Base-by-base conservation (phyloP, 1,140 invertebrate genomes). In the Holcopasites calliopsidis region DNA sequence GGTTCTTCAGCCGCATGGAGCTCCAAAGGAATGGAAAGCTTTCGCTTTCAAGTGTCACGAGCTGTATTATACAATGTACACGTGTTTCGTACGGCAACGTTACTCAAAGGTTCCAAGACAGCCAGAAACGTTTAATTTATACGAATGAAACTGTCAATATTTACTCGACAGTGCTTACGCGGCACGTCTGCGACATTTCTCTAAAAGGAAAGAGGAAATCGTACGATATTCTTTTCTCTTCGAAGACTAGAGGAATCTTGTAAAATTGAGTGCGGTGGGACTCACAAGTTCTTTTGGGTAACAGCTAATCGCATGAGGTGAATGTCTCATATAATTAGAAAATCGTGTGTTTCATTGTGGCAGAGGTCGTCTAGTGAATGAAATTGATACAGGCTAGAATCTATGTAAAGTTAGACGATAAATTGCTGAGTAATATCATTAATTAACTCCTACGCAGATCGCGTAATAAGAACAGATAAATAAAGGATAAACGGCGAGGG, bases 11-110 rank as follows among this genome's bases (percentile, higher is more conserved):
- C n/a, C 35, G 31, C 11, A n/a, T 26, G 11, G 21, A 64, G 10
- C 26, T n/a, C 10, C 60, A n/a, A 58, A 40, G 42, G 40, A 75
- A 69, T 66, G 73, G 73, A 75, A 75, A 69, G 72, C 54, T 49
- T 33, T 57, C 40, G 42, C 72, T 75, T 68, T 75, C 72, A 75
- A 62, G 62, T 57, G 52, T 47, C 40, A 49, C 40, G 33, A 28
- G 26, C 49, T 64, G 13, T n/a, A n/a, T n/a, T n/a, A n/a, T n/a
- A n/a, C n/a, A n/a, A n/a, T n/a, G n/a, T n/a, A n/a, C 60, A 73
- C 60, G 70, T 28, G 68, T 71, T 49, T 31, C 23, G 10, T n/a
- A n/a, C 11, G 13, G 11, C 3, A 40, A 18, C 11, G 42, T 38
- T 31, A 38, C 21, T 42, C 1, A 33, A 60, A 49, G 11, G 23